These are phyloP conservation scores for Lota lota DNA, from an alignment of 2,113 vertebrate species.

Conservation along the genomic window DNA sequence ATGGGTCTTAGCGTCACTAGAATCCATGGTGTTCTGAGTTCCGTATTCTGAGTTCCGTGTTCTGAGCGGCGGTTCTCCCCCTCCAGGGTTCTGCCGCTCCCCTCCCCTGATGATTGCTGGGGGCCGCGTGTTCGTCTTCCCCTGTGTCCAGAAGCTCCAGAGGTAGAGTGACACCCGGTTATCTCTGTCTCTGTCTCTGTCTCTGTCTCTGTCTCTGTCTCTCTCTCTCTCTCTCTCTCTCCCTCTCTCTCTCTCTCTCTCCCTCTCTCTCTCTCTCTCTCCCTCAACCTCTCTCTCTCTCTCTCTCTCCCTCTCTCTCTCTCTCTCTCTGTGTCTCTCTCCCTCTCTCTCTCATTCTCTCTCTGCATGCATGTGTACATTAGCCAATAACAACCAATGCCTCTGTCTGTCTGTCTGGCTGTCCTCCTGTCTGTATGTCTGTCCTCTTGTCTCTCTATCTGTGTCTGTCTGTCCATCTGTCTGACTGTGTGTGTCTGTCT, in stretches of 20 bases:
- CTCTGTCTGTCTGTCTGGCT: neutral
- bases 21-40: no score
- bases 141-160: constrained; percentile 86
- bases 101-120: constrained; percentile 88
- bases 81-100: constrained; percentile 82
- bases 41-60: no score
- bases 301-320: neutral
- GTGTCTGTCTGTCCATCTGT: no score
- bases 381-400: no score
- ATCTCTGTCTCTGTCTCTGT: neutral
- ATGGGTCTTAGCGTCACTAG: no score
- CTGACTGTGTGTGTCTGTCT: no score
- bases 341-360: neutral
- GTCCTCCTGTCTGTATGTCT: no score
- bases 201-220: neutral
- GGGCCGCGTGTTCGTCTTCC: constrained; percentile 85
- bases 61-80: constrained; percentile 1
- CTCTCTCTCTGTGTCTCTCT: neutral
- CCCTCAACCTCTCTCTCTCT: neutral
- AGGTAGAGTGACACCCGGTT: constrained; percentile 62
- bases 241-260: neutral
- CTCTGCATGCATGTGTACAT: neutral
- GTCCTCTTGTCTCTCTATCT: no score
- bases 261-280: neutral
- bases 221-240: neutral